Conservation (phyloP, 1,140 invertebrate genomes). For the Drosophila athabasca region DNA sequence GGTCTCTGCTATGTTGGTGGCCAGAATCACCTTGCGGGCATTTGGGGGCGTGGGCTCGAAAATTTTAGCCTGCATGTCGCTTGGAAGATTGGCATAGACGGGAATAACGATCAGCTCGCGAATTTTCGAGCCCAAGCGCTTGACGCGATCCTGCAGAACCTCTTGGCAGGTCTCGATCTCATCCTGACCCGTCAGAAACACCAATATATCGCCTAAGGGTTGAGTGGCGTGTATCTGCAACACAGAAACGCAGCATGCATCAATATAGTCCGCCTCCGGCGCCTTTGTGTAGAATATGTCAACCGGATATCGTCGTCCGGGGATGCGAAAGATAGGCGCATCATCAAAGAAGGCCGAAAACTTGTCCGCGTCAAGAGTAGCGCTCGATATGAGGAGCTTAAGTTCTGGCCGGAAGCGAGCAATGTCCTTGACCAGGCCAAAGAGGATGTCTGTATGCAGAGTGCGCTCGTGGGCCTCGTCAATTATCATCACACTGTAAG, state of each 20-base stretch:
- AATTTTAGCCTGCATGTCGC: slow-evolving; percentile 99
- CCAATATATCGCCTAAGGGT: slow-evolving; percentile 96
- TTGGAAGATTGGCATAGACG: slow-evolving; percentile 99
- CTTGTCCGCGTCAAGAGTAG: slow-evolving; percentile 98
- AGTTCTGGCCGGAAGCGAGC: slow-evolving; percentile 96
- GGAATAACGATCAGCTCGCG: slow-evolving; percentile 97
- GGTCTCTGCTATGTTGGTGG: slow-evolving; percentile 99
- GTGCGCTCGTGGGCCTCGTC: slow-evolving; percentile 99
- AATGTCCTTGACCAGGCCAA: slow-evolving; percentile 99
- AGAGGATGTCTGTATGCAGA: slow-evolving; percentile 98
- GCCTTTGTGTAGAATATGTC: slow-evolving; percentile 99
- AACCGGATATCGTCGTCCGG: slow-evolving; percentile 91
- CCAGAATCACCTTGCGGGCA: slow-evolving; percentile 97
- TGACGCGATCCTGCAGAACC: slow-evolving; percentile 94
- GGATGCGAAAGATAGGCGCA: slow-evolving; percentile 98
- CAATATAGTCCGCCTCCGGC: slow-evolving; percentile 99
- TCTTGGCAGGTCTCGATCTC: slow-evolving; percentile 99
- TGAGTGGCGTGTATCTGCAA: slow-evolving; percentile 99
- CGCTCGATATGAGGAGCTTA: slow-evolving; percentile 98
- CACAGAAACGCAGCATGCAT: slow-evolving; percentile 98
- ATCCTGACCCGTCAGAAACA: slow-evolving; percentile 98
- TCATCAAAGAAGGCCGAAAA: slow-evolving; percentile 99
- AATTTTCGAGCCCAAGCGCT: slow-evolving; percentile 95
- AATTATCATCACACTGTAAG: slow-evolving; percentile 99
- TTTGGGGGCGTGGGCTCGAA: slow-evolving; percentile 97